Base-by-base conservation (phyloP, 2,888 invertebrate species). In the Drosophila lutescens region DNA sequence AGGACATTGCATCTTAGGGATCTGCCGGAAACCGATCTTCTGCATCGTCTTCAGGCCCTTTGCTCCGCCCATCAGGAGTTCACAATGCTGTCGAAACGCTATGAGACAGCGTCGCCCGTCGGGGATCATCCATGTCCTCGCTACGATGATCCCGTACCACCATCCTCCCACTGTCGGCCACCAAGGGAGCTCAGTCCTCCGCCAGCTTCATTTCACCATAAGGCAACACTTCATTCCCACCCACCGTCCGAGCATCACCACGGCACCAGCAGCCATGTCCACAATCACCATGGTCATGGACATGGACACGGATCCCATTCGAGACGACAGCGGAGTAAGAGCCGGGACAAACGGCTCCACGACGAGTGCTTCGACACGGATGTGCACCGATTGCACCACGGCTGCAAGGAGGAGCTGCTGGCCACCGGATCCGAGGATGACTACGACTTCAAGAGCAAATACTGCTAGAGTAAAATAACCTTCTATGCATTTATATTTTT, bases 21-120 rank as follows among this genome's bases (percentile, higher is more conserved):
- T 60, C 94, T 95, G 23, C 95, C 96, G 0, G 96, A 96, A 93
- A 95, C 95, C 85, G 96, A 96, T 92, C 93, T 96, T 86, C 93
- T 96, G 65, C 95, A 95, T 38, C 94, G 96, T 0, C 93, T 97
- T 30, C 97, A 97, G 91, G 97, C 97, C 91, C 93, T 97, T 78
- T 96, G 97, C 55, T 96, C 96, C 78, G 97, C 97, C 0, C 97
- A 97, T 91, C 96, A 97, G 85, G 97, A 97, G 92, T 97, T 97
- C 90, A 96, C 97, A 0, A 92, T 96, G 82, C 95, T 97, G 5
- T 97, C 97, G 4, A 94, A 96, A 7, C 94, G 97, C 80, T 95
- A 95, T 86, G 95, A 95, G 73, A 89, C 91, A 4, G 90, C 91
- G 4, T 92, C 92, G 0, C 92, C 92, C 0, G 87, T 92, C 2